Percentiles rank a stretch among this genome's conserved stretches.
Conservation (phyloP, 2,888 invertebrate genomes). For the Teleiodes luculella region DNA sequence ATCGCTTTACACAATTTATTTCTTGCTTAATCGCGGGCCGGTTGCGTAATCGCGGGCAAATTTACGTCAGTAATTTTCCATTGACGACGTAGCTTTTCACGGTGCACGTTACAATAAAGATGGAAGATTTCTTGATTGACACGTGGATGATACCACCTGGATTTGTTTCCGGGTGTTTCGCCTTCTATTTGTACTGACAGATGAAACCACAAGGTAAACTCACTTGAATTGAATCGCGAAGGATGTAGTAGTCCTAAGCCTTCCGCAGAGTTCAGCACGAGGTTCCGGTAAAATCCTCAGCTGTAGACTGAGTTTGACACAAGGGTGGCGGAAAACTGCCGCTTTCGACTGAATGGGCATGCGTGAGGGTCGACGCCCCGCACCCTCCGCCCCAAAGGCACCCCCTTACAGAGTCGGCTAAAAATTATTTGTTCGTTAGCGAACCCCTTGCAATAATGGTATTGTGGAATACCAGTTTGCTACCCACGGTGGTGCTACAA, state of each 20-base stretch:
- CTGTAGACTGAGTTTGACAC: constrained; percentile 63
- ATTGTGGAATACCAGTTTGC: background rate
- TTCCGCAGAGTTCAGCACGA: constrained; percentile 34
- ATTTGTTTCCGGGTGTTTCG: constrained; percentile 2
- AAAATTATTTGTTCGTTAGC: constrained; percentile 41
- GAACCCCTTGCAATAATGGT: constrained; percentile 31
- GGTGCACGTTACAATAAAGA: constrained; percentile 19
- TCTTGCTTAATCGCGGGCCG: constrained; percentile 5
- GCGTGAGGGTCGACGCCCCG: constrained; percentile 55
- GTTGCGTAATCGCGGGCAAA: constrained; percentile 7
- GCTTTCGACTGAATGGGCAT: constrained; percentile 58
- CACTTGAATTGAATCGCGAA: constrained; percentile 57
- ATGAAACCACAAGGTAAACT: constrained; percentile 35
- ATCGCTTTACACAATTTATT: background rate
- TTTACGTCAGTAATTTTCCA: constrained; percentile 24
- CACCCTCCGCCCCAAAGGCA: constrained; percentile 55
- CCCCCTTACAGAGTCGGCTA: constrained; percentile 21
- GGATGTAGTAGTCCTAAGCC: constrained; percentile 66
- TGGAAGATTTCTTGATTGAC: background rate
- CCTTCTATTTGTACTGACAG: background rate
- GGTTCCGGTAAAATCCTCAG: constrained; percentile 48
- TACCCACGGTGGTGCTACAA: no score
- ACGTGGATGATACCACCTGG: background rate
- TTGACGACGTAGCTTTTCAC: background rate
- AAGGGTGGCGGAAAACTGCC: constrained; percentile 50